Conservation (phyloP, 2,797 vertebrate genomes). For the Phoxinus dragarum region DNA sequence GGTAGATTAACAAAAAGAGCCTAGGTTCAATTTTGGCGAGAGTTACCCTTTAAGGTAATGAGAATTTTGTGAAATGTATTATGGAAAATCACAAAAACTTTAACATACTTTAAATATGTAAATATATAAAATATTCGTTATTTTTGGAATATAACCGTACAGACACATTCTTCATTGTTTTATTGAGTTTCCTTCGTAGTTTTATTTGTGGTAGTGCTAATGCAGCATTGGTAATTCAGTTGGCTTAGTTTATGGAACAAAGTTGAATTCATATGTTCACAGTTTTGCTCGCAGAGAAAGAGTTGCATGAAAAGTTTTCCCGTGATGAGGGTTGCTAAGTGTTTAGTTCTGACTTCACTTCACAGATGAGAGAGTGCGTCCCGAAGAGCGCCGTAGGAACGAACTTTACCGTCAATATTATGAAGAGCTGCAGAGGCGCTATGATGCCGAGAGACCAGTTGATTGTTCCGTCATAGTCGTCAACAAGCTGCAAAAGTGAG, state of each 20-base stretch:
- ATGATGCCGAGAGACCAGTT: conserved; percentile 91
- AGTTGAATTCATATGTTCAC: background rate
- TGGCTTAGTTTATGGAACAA: background rate
- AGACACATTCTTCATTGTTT: background rate
- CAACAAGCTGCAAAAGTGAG: conserved; percentile 97
- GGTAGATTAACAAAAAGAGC: no score
- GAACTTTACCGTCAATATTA: conserved; percentile 96
- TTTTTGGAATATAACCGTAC: background rate
- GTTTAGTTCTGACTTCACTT: background rate
- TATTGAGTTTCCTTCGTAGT: background rate
- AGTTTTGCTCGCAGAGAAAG: background rate
- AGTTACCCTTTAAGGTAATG: no score
- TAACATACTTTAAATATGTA: background rate
- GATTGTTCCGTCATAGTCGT: conserved; percentile 98
- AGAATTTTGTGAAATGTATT: background rate
- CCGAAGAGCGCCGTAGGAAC: conserved; percentile 87
- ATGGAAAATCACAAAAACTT: background rate
- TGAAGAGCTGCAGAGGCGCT: conserved; percentile 94
- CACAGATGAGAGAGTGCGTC: conserved; percentile 42
- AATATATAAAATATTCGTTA: background rate
- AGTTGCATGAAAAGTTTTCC: background rate
- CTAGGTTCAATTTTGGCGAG: no score
- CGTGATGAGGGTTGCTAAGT: background rate
- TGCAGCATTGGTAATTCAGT: no score
- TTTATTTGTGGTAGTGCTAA: background rate